Base-by-base conservation (phyloP, 2,797 vertebrate genomes). In the Poecilia wingei region DNA sequence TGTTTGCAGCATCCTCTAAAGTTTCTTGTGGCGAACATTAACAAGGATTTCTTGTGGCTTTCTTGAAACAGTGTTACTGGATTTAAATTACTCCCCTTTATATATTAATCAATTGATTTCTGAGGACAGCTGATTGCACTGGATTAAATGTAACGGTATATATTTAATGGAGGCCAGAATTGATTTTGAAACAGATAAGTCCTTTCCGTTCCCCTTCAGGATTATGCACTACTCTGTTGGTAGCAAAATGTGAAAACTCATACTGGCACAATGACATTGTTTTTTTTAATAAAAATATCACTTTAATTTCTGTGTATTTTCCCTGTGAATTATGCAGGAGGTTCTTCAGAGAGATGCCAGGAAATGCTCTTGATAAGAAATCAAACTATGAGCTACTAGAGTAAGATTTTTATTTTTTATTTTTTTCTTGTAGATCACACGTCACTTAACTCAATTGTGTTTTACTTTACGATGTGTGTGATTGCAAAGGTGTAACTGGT, bases 371-470 rank as follows among this genome's bases (percentile, higher is more conserved):
- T 74, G 98, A 99, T 88, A 99, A 99, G 96, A 99, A 99, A 93
- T 99, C 98, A 7, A 99, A 99, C 95, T 99, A 99, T 83, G 98
- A 99, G 94, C 96, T 99, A 49, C 92, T 99, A 91, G 98, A 99
- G 98, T 99, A 95, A 98, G 97, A 22, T 51, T 22, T 51, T 51
- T 51, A 14, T 41, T 41, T 96, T 41, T 0, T 4, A 39, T 46
- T 6, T 39, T 78, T 76, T 80, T 20, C 31, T 73, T 72, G 43
- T 47, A 5, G 0, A 16, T 73, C 20, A 45, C 74, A 45, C n/a
- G 2, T 53, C 9, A 12, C 31, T 74, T 12, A 18, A 28, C 14
- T 45, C 25, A 41, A 6, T 28, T 57, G 8, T 6, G 36, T 41
- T n/a, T 25, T n/a, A 13, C 39, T 57, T 47, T 72, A 31, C 0